Conservation (phyloP, 2,888 invertebrate genomes). For the Teleiodes luculella region DNA sequence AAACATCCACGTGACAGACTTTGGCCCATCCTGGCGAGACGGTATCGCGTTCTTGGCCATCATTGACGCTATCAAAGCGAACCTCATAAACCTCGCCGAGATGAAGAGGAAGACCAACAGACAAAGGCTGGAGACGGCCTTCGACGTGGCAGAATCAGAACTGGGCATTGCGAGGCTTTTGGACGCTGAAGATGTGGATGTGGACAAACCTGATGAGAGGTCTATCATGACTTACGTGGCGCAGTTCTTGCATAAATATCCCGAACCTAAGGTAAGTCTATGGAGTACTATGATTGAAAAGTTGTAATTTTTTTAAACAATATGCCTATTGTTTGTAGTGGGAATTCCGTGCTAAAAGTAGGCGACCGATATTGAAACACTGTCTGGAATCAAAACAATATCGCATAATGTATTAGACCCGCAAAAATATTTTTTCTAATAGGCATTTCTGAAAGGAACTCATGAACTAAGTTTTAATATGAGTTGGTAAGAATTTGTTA, state of each 20-base stretch:
- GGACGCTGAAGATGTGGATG: constrained; percentile 97
- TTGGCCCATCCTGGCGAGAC: constrained; percentile 97
- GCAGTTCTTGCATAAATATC: constrained; percentile 97
- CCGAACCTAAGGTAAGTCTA: constrained; percentile 84
- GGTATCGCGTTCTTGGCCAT: constrained; percentile 97
- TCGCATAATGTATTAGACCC: too few species aligned
- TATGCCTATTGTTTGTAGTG: too few species aligned
- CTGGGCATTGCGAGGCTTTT: constrained; percentile 93
- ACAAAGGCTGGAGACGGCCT: constrained; percentile 92
- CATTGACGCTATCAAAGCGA: constrained; percentile 95
- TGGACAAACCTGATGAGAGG: constrained; percentile 96
- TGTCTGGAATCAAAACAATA: too few species aligned
- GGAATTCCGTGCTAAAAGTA: too few species aligned
- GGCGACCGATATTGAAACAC: too few species aligned
- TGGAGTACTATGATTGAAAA: too few species aligned
- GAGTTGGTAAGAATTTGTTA: too few species aligned
- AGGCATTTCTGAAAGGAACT: too few species aligned
- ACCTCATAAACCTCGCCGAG: constrained; percentile 91
- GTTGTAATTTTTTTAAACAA: too few species aligned
- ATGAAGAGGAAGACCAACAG: constrained; percentile 86
- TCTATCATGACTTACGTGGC: constrained; percentile 99
- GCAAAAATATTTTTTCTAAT: too few species aligned
- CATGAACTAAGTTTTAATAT: too few species aligned
- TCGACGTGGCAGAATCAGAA: constrained; percentile 93
- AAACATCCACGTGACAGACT: constrained; percentile 93